Conservation (phyloP, 2,888 invertebrate species). For the Chymomyza amoena region DNA sequence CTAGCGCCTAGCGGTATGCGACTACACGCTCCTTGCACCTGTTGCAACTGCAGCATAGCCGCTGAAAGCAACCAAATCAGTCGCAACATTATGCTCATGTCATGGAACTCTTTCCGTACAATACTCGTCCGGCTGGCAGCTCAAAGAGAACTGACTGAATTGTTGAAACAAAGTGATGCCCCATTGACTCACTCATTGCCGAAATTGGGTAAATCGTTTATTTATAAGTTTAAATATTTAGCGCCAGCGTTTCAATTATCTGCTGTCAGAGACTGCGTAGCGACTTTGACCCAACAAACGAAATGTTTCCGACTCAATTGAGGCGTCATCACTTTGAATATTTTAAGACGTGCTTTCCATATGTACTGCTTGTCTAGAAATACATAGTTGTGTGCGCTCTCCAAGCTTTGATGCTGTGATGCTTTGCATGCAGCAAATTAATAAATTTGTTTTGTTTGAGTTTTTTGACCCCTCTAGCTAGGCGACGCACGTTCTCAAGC, state of each 20-base stretch:
- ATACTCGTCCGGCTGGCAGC: slow-evolving; percentile 22
- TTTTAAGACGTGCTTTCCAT: slow-evolving; percentile 41
- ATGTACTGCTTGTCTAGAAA: slow-evolving; percentile 5
- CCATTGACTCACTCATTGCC: slow-evolving; percentile 14
- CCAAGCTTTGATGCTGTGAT: not conserved
- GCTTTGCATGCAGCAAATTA: slow-evolving; percentile 16
- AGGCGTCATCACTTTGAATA: slow-evolving; percentile 35
- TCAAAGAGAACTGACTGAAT: slow-evolving; percentile 43
- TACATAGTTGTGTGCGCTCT: slow-evolving; percentile 9
- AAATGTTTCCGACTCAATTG: slow-evolving; percentile 40
- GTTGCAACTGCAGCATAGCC: not conserved
- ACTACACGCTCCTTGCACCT: slow-evolving; percentile 74
- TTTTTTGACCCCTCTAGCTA: slow-evolving; percentile 55
- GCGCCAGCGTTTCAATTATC: slow-evolving; percentile 52
- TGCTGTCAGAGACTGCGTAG: slow-evolving; percentile 33
- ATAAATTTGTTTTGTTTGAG: slow-evolving; percentile 38
- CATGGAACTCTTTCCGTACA: slow-evolving; percentile 1
- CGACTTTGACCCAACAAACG: slow-evolving; percentile 15
- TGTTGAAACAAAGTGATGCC: not conserved
- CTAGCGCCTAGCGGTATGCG: slow-evolving; percentile 80
- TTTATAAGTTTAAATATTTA: slow-evolving; percentile 20
- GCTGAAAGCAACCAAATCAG: slow-evolving; percentile 1
- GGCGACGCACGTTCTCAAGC: not conserved
- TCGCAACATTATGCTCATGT: slow-evolving; percentile 29
- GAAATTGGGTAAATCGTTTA: slow-evolving; percentile 40